phyloP scores from a whole-genome alignment of 1,140 invertebrate genomes.

The Zaprionus capensis region DNA sequence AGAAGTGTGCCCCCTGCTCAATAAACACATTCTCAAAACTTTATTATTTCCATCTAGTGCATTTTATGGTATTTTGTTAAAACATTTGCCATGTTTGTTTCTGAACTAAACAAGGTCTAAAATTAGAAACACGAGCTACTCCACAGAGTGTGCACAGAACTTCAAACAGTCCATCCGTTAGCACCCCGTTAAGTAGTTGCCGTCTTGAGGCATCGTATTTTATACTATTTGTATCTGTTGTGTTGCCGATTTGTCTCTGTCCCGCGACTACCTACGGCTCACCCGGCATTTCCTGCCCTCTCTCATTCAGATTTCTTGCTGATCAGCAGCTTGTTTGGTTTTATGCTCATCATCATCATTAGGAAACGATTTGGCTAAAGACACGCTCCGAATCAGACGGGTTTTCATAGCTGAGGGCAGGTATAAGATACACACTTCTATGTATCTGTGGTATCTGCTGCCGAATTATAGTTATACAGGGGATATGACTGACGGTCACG shows the following conservation, averaged over 20 bases:
- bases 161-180: conserved; percentile 36
- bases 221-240: conserved; percentile 13
- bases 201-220: conserved; percentile 15
- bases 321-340: conserved; percentile 53
- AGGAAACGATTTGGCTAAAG: conserved; percentile 60
- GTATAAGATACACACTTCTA: neutral
- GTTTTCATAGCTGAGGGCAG: conserved; percentile 28
- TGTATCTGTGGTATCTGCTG: conserved; percentile 35
- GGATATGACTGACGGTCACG: conserved; percentile 57
- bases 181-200: conserved; percentile 21
- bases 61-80: neutral
- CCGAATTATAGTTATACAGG: conserved; percentile 56
- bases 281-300: neutral
- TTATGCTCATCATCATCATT: conserved; percentile 53
- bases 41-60: neutral
- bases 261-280: conserved; percentile 18
- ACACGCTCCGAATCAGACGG: conserved; percentile 59
- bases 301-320: conserved; percentile 14
- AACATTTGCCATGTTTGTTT: neutral
- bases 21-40: conserved; percentile 1
- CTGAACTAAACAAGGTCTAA: conserved; percentile 20
- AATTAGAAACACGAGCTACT: conserved; percentile 21
- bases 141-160: conserved; percentile 3
- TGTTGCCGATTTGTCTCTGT: conserved; percentile 28
- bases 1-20: neutral